Evolutionary conservation across 2,888 invertebrate species (phyloP), one percentile per base, ranked within the genome.

Genomic region (Campoplex nolae): DNA sequence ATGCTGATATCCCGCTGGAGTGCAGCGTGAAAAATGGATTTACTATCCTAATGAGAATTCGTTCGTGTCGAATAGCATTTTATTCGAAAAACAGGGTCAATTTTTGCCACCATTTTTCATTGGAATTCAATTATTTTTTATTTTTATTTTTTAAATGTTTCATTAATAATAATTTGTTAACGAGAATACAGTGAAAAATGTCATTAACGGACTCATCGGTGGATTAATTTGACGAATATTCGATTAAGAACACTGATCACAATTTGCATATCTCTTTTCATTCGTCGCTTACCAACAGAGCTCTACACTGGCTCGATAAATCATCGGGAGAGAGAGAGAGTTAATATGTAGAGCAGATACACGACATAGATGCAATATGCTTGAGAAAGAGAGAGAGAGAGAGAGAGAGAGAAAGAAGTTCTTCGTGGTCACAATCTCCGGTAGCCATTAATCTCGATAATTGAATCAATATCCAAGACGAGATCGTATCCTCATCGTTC

Each of bases 391-490:
- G 23, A 78, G n/a, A n/a, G 28, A 54, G 38, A 58, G 32, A 77
- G 62, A 42, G 56, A 54, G 28, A 35, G 48, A 38, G 35, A 54
- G 38, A 68, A 18, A 54, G 23, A 58, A 32, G 23, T 54, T 32
- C 85, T 85, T 86, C 70, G 78, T 85, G 80, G 75, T 90, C 84
- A 88, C 90, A 89, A 91, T 92, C 90, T 88, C 74, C 42, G 38
- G 85, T 86, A 83, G 86, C 91, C 90, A 93, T 93, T 93, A 93
- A 93, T 93, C 93, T 92, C 91, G 88, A 91, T 92, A 93, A 93
- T 93, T 92, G 93, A 93, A 93, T 93, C 93, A 92, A 93, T 93
- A 93, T 92, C 90, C 85, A 89, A 88, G 90, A 90, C 90, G 56
- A 48, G 51, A 62, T 56, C n/a, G 18, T 48, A 45, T 78, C 11